These are phyloP conservation scores for Umimayanthus chanpuru DNA, from an alignment of 92 coral and sea anemone species.

Conservation along the genomic window DNA sequence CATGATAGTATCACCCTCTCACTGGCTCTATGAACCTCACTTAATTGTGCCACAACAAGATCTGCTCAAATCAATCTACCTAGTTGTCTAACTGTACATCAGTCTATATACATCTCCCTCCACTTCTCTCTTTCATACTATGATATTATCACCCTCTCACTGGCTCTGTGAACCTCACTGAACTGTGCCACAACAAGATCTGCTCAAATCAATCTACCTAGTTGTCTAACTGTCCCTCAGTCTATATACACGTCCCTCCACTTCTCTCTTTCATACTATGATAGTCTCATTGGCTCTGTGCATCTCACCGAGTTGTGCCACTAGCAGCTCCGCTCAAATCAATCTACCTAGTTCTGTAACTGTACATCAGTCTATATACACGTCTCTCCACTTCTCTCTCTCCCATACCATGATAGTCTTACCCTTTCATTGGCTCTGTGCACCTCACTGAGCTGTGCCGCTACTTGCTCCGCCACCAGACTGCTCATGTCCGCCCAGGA, in stretches of 20 bases:
- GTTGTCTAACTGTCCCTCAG: too few species aligned
- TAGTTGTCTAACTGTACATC: not conserved
- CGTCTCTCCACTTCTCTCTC: not conserved
- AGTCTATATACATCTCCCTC: not conserved
- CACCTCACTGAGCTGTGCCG: constrained; percentile 82
- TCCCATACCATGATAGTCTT: not conserved
- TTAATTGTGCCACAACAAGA: constrained; percentile 57
- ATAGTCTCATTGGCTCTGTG: too few species aligned
- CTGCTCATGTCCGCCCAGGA: constrained; percentile 97
- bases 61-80: not conserved
- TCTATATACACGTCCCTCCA: not conserved
- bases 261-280: not conserved
- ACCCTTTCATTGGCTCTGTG: constrained; percentile 89
- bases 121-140: not conserved
- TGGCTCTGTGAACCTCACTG: constrained; percentile 80
- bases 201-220: too few species aligned
- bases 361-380: not conserved
- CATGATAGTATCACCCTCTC: too few species aligned
- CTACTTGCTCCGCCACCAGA: constrained; percentile 88
- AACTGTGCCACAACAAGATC: constrained; percentile 81
- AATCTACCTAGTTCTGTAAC: not conserved
- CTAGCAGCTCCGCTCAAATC: not conserved
- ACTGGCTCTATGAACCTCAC: constrained; percentile 79
- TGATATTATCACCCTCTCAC: constrained; percentile 71
- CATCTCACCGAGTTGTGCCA: constrained; percentile 79